Evolutionary conservation across 1,140 invertebrate genomes (phyloP), one percentile per base, ranked within the genome.

Genomic region (Drosophila santomea): DNA sequence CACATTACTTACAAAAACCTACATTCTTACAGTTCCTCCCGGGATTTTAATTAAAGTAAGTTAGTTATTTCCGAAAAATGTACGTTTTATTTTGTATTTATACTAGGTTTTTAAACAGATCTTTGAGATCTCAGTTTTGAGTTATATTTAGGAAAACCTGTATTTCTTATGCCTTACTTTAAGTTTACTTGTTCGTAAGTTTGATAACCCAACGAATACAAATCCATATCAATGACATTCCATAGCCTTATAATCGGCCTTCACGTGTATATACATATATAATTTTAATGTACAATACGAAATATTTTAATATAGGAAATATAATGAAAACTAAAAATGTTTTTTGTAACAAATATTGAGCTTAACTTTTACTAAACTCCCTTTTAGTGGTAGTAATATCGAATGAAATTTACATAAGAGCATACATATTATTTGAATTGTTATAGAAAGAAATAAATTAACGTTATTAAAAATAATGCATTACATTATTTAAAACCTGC

Each of bases 141-240:
- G 68, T 38, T 73, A 32, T 69, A 69, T 17, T 63, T 38, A 32
- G 23, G 35, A 14, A 45, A 35, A 61, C 20, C 25, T 25, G 47
- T 62, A 62, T 51, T 59, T 60, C 6, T 64, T 47, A 57, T 10
- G 54, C 50, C 35, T 43, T 3, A 17, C 41, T 52, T 57, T 62
- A 36, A 57, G 44, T 52, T 32, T 35, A 14, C 20, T 54, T 50
- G 59, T 55, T 57, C 50, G 45, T 69, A 88, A 88, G 83, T 88
- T 86, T 60, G 71, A 82, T 47, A 83, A 90, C 86, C 88, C 88
- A 90, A 90, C 86, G 88, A 90, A 90, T 90, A 90, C 88, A 58
- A 90, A 90, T 90, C 88, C 88, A 90, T 90, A 90, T 90, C 88
- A 90, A 90, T 89, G 77, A 90, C 86, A 90, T 90, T 90, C 88